Base-by-base conservation (phyloP, 2,113 vertebrate species). In the Athene noctua region DNA sequence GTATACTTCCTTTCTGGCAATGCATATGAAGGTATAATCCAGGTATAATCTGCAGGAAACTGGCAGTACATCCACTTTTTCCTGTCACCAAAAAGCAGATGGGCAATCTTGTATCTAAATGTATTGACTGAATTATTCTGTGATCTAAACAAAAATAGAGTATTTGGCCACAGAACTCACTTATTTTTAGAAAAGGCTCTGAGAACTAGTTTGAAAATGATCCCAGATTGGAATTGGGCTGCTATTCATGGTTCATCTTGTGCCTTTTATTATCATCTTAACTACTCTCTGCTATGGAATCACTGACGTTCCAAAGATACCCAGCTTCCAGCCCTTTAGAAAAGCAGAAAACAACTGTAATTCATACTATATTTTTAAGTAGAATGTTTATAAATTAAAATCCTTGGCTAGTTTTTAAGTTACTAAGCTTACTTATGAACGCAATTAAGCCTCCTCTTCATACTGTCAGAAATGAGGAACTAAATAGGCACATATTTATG, bases 401-500 rank as follows among this genome's bases (percentile, higher is more conserved):
- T 57, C 34, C 30, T 84, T 34, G 30, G 36, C 66, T 88, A 6
- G 25, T 67, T 86, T 85, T 80, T 25, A 65, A 15, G 4, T 49
- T 78, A 47, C 40, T 38, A 15, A 36, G 49, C 38, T 90, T 40
- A 74, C 20, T 79, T 52, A 61, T 7, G 0, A 68, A 65, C n/a
- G 40, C 46, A 66, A 8, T 92, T 81, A 57, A 63, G 20, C 30
- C 23, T 83, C 18, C 42, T 51, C 25, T 81, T 68, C 21, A 6
- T 62, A 1, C 7, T 54, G 13, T 25, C 70, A 85, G 82, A 25
- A 81, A 42, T 11, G 44, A 59, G 85, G 65, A 29, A 61, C 54
- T 17, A 25, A 55, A 34, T 3, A 51, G 54, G 18, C 0, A 1
- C 8, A 20, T 30, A 26, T 54, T 34, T 29, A 30, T 2, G 0